phyloP scores from a whole-genome alignment of 2,113 vertebrate genomes.

The Fregata magnificens region DNA sequence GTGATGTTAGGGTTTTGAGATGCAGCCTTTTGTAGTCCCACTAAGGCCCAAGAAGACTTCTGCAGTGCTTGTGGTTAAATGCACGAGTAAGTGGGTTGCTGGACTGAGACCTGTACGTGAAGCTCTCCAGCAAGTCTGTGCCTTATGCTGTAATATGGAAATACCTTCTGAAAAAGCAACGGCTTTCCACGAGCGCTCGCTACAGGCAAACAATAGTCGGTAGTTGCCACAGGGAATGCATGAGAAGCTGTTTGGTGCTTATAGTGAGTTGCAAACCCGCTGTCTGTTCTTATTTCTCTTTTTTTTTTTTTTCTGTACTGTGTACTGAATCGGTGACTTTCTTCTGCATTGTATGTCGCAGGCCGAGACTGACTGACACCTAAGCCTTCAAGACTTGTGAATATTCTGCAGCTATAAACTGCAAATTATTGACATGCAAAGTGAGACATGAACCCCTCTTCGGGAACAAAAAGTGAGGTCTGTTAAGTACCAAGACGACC shows the following conservation, averaged over 20 bases:
- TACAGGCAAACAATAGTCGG: not conserved
- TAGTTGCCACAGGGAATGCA: not conserved
- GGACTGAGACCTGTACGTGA: not conserved
- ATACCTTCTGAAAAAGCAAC: not conserved
- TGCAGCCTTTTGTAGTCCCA: not conserved
- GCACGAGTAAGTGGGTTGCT: not conserved
- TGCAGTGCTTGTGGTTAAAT: not conserved
- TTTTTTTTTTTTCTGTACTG: not conserved
- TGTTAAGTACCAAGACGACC: conserved; percentile 68
- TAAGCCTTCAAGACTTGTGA: conserved; percentile 80
- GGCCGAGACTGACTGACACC: conserved; percentile 86
- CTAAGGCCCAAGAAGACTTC: not conserved
- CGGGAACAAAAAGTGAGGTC: conserved; percentile 78
- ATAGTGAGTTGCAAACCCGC: not conserved
- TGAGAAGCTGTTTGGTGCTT: not conserved
- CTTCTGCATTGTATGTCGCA: conserved; percentile 84
- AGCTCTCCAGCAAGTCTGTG: not conserved
- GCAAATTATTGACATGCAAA: conserved; percentile 82
- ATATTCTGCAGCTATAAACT: conserved; percentile 82
- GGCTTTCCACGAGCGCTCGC: not conserved
- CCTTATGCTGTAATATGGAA: not conserved
- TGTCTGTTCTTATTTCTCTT: not conserved
- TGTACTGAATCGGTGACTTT: conserved; percentile 81
- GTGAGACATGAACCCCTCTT: conserved; percentile 75
- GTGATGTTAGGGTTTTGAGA: not conserved